Evolutionary conservation across 1,140 invertebrate species (phyloP), one percentile per base, ranked within the genome.

Genomic region (Arion vulgaris): DNA sequence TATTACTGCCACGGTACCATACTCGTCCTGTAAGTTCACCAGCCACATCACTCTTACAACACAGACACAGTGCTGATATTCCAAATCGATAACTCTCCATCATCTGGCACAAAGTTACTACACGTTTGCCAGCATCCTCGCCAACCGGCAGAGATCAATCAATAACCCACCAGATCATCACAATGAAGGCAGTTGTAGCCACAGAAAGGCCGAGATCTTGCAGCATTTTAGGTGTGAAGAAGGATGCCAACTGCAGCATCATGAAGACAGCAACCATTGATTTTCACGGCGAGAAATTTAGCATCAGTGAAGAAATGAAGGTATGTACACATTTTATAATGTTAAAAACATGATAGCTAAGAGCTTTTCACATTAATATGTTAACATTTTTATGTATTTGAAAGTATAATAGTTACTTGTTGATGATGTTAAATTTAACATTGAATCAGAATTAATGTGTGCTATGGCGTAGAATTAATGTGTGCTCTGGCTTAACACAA

Each of bases 161-260:
- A 32, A 80, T 80, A 53, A 45, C 23, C 49, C 13, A 23, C 69
- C 69, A 41, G 49, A 77, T 26, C 51, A 32, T 5, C 34, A 77
- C 11, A 17, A 80, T 68, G 36, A 81, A 66, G 69, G 53, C 51
- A 78, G 49, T 62, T 7, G 69, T 73, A 36, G 79, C 79, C 5
- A 39, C 79, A 32, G 79, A 81, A 45, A 71, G 79, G 41, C 69
- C 66, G 32, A 45, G 79, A 34, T 28, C 79, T 72, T 34, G 39
- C 36, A 73, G 62, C 66, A 80, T 81, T 81, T 28, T 81, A 2
- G 79, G 79, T 17, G 79, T 81, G 5, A 81, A 81, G 69, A 81
- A 73, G 45, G 79, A 81, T 36, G 5, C 79, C 13, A 71, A 73
- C n/a, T 69, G 78, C 32, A 51, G 34, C 78, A 81, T 81, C 69